Conservation (phyloP, 1,140 invertebrate species). For the Calycopis cecrops region DNA sequence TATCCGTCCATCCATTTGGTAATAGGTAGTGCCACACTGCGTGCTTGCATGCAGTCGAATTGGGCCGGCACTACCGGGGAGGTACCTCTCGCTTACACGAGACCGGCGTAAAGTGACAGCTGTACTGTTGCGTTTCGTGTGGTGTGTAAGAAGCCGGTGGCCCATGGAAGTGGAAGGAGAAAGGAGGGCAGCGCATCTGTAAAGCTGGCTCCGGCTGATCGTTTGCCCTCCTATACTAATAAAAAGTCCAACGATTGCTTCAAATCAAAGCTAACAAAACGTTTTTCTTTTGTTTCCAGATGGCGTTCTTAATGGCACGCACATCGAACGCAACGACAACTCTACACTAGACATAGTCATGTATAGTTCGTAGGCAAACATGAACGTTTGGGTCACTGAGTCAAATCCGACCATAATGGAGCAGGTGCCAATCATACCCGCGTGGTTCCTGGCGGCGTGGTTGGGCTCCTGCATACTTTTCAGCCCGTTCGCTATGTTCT, state of each 20-base stretch:
- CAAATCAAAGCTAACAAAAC: constrained; percentile 8
- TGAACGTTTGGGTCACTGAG: constrained; percentile 45
- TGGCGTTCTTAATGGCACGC: constrained; percentile 62
- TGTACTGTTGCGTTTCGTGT: no score
- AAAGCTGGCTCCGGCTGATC: no score
- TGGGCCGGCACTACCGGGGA: no score
- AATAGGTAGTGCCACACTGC: no score
- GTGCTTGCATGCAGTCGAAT: no score
- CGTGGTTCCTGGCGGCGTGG: constrained; percentile 70
- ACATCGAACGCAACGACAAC: constrained; percentile 28
- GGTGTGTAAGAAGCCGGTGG: no score
- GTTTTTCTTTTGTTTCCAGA: constrained; percentile 46
- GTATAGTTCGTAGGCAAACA: constrained; percentile 36
- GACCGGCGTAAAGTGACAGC: no score
- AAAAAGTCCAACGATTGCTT: not conserved
- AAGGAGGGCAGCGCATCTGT: no score
- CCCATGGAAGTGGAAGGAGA: no score
- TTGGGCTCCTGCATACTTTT: constrained; percentile 67
- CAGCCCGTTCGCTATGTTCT: constrained; percentile 72
- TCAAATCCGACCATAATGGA: constrained; percentile 47
- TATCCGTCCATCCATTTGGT: no score
- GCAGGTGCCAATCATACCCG: constrained; percentile 56
- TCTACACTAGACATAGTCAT: constrained; percentile 12
- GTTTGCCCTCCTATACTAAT: no score
- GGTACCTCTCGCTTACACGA: no score